Conservation (phyloP, 37 sponge, comb jelly and placozoan genomes). For the Cliona cf. orientalis region DNA sequence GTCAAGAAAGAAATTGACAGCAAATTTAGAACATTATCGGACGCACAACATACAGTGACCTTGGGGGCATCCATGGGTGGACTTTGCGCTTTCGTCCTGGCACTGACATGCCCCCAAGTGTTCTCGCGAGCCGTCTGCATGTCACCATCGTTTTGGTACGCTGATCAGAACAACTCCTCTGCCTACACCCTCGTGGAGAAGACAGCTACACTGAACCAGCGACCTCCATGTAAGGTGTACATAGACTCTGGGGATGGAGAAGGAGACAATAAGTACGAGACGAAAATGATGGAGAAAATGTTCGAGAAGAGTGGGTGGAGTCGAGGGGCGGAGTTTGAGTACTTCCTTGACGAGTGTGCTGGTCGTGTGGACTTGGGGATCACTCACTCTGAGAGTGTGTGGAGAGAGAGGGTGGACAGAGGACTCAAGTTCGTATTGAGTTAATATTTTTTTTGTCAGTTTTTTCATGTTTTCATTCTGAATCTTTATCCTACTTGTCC, state of each 20-base stretch:
- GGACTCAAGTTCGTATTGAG: constrained; percentile 71
- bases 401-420: constrained; percentile 71
- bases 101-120: constrained; percentile 32
- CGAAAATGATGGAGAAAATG: constrained; percentile 54
- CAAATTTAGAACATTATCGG: constrained; percentile 61
- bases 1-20: constrained; percentile 76
- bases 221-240: constrained; percentile 56
- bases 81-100: constrained; percentile 62
- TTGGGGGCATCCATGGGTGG: constrained; percentile 89
- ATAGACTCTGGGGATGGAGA: constrained; percentile 83
- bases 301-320: constrained; percentile 66
- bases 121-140: constrained; percentile 71
- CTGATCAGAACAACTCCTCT: constrained; percentile 51
- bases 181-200: constrained; percentile 48
- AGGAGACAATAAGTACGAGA: constrained; percentile 76
- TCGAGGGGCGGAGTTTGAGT: constrained; percentile 65
- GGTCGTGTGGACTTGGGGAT: constrained; percentile 21
- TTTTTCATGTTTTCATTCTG: background rate
- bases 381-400: constrained; percentile 81
- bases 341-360: constrained; percentile 64
- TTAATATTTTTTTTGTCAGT: too few species aligned
- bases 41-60: constrained; percentile 38
- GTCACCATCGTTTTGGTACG: constrained; percentile 87
- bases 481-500: too few species aligned
- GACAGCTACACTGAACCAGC: background rate